A percentile compares a stretch with the other conserved stretches of the same genome.
These are phyloP conservation scores for Hestina assimilis DNA, from an alignment of 1,140 invertebrate genomes.

Conservation along the genomic window DNA sequence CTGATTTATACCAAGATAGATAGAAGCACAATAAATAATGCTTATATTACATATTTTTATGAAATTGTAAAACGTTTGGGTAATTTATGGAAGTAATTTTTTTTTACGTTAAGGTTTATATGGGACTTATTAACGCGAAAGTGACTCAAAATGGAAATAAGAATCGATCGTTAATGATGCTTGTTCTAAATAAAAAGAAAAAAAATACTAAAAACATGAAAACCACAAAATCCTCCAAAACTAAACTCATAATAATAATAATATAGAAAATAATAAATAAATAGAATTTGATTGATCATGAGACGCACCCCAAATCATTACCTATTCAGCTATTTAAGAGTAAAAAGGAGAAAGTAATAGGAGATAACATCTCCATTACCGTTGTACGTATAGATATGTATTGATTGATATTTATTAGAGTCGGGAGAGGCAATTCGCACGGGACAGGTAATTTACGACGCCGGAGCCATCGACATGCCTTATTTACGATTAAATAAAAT, in stretches of 20 bases:
- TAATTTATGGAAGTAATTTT: too few species aligned
- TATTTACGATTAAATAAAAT: slow-evolving; percentile 46
- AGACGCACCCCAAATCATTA: background rate
- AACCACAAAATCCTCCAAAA: background rate
- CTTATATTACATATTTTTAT: too few species aligned
- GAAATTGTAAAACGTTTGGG: too few species aligned
- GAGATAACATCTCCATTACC: slow-evolving; percentile 23
- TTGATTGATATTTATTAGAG: slow-evolving; percentile 45
- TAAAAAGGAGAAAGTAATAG: slow-evolving; percentile 13
- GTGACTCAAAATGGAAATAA: too few species aligned
- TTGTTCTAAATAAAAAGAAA: too few species aligned
- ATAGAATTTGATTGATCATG: background rate
- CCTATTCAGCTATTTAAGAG: slow-evolving; percentile 13
- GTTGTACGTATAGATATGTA: slow-evolving; percentile 26
- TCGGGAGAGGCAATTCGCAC: slow-evolving; percentile 35
- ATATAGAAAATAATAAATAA: background rate
- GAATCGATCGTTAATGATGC: too few species aligned
- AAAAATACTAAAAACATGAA: background rate
- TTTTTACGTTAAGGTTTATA: too few species aligned
- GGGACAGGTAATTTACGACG: slow-evolving; percentile 38
- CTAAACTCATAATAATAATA: too few species aligned
- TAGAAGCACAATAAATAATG: too few species aligned
- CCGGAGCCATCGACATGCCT: slow-evolving; percentile 26
- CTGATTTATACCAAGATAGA: too few species aligned
- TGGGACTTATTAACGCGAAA: too few species aligned